Evolutionary conservation across 2,888 invertebrate species (phyloP).

Genomic region (Aspidapion aeneum): DNA sequence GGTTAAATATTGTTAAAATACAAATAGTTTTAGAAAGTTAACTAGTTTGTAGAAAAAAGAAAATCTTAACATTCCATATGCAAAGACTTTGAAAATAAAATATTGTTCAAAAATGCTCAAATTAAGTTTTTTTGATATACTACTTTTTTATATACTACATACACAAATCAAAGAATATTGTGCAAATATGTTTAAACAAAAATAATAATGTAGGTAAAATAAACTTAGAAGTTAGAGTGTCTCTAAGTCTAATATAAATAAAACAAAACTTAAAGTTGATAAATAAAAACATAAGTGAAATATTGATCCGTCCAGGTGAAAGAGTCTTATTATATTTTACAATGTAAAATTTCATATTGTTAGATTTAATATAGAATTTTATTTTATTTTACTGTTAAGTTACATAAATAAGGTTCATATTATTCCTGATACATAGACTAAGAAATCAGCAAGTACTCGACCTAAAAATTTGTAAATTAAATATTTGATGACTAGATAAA

Average conservation of each 20-base stretch:
- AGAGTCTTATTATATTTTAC: not conserved
- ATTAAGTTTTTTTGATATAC: not conserved
- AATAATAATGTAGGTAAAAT: not conserved
- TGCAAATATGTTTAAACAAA: not conserved
- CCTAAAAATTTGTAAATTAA: too few relatives aligned
- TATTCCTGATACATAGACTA: too few relatives aligned
- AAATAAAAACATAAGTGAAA: not conserved
- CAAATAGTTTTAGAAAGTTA: too few relatives aligned
- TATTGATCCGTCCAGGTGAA: not conserved
- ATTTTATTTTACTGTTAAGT: not conserved
- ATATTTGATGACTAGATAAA: too few relatives aligned
- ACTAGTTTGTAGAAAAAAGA: not conserved
- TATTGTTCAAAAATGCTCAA: not conserved
- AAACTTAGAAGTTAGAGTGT: not conserved
- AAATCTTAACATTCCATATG: not conserved
- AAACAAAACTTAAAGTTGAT: not conserved
- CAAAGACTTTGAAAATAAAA: not conserved
- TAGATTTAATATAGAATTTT: not conserved
- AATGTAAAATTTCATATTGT: not conserved
- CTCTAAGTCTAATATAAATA: not conserved
- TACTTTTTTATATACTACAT: not conserved
- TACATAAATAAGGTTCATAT: too few relatives aligned
- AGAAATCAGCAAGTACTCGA: too few relatives aligned
- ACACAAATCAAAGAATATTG: not conserved
- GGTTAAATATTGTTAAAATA: too few relatives aligned